Base-by-base conservation (phyloP, 2,113 vertebrate species). In the Ploceus nigricollis region DNA sequence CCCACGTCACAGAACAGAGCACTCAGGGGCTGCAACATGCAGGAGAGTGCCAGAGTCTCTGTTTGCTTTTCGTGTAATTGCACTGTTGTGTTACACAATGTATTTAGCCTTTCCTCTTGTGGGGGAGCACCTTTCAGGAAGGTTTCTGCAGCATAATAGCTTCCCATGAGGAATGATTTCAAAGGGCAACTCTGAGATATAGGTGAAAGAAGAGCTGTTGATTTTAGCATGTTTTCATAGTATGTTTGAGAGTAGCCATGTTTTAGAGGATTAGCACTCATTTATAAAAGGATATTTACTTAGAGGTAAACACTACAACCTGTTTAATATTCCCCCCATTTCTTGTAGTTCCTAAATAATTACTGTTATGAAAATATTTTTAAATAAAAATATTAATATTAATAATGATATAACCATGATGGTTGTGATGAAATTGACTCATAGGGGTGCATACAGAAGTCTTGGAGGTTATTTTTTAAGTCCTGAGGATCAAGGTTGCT, bases 141-240 rank as follows among this genome's bases (percentile, higher is more conserved):
- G 69, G 61, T 79, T 94, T 93, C 92, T 92, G 91, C 60, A 87
- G 64, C 28, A 89, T 91, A 93, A 94, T 82, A 89, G 11, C 51
- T 89, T 96, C 94, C 92, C 88, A 69, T 37, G 83, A 87, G 90
- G 53, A 89, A 76, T 35, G 18, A 65, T 89, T 95, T 92, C 82
- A 94, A 93, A 94, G 88, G 88, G 82, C 48, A 93, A 2, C 25
- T 86, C 75, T 2, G 16, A 82, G 75, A 78, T 56, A 81, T 0
- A 94, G 71, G 57, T 66, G 57, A 89, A 86, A 92, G 68, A 86
- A 78, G 44, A 86, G 31, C 15, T 93, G 51, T 63, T 91, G 82
- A 75, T 86, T 88, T 81, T 70, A 92, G 70, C 39, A 73, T 1
- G 2, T 66, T 96, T 93, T 90, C 24, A 24, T 30, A 73, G 47